phyloP scores from a whole-genome alignment of 2,797 vertebrate species.

The Anas capensis region DNA sequence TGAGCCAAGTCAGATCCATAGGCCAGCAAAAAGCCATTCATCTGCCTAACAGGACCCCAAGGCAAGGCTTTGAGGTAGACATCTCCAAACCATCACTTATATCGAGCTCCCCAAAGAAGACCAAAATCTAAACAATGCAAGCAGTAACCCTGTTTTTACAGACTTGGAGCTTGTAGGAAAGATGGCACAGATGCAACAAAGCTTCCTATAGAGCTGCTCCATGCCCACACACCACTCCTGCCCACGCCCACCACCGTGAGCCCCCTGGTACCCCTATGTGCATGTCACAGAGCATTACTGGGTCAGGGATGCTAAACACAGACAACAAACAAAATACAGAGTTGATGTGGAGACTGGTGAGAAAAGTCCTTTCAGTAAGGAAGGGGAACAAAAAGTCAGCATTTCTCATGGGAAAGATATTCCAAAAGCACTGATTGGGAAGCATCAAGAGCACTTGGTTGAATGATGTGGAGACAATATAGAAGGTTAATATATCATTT shows the following conservation, averaged over 20 bases:
- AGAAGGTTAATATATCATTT: conserved; percentile 39
- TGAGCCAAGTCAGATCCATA: neutral
- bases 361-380: neutral
- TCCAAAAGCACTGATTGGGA: neutral
- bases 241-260: neutral
- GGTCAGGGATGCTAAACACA: neutral
- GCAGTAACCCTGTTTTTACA: neutral
- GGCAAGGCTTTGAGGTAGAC: neutral
- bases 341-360: neutral
- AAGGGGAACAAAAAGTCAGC: neutral
- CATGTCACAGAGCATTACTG: neutral
- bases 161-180: neutral
- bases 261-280: neutral
- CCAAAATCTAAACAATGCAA: neutral
- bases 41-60: neutral
- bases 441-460: conserved; percentile 29
- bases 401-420: conserved; percentile 22
- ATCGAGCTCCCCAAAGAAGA: rapidly evolving
- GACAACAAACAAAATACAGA: neutral
- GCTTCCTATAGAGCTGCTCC: neutral
- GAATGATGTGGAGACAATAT: neutral
- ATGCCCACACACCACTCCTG: neutral
- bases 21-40: neutral
- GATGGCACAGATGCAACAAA: neutral
- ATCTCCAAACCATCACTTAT: neutral